These are phyloP conservation scores for Porites evermanni DNA, from an alignment of 92 coral and sea anemone species.

Conservation along the genomic window DNA sequence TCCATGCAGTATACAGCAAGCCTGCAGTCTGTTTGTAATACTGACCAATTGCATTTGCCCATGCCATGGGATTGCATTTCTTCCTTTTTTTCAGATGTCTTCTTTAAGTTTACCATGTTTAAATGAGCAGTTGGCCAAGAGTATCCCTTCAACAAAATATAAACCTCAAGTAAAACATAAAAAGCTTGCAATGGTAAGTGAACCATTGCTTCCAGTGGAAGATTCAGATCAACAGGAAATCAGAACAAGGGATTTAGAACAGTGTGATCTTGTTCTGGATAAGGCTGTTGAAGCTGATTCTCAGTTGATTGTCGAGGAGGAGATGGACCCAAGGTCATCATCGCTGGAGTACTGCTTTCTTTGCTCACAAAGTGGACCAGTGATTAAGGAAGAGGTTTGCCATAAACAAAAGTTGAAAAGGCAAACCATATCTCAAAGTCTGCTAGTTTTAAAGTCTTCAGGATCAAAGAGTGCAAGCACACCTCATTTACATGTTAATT, in stretches of 20 bases:
- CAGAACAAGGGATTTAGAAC: background rate
- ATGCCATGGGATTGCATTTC: background rate
- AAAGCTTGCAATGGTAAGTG: slow-evolving; percentile 28
- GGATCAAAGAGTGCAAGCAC: slow-evolving; percentile 1
- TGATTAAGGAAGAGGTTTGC: slow-evolving; percentile 3
- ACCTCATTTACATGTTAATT: background rate
- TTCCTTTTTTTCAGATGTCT: slow-evolving; percentile 16
- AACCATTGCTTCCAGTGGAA: background rate
- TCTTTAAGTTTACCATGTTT: slow-evolving; percentile 37
- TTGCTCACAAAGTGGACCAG: slow-evolving; percentile 40
- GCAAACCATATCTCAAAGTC: slow-evolving; percentile 15
- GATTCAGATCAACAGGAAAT: slow-evolving; percentile 2
- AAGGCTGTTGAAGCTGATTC: background rate
- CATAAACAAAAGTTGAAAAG: background rate
- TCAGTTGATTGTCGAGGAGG: background rate
- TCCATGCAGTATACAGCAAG: no score
- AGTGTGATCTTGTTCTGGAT: background rate
- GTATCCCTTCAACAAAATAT: background rate
- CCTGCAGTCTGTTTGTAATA: no score
- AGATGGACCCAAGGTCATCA: background rate
- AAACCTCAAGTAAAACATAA: background rate
- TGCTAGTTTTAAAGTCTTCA: background rate
- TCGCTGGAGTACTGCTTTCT: slow-evolving; percentile 23
- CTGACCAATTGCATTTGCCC: background rate
- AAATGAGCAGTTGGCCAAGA: background rate